phyloP scores from a whole-genome alignment of 2,797 vertebrate genomes.

The Poeciliopsis turneri region DNA sequence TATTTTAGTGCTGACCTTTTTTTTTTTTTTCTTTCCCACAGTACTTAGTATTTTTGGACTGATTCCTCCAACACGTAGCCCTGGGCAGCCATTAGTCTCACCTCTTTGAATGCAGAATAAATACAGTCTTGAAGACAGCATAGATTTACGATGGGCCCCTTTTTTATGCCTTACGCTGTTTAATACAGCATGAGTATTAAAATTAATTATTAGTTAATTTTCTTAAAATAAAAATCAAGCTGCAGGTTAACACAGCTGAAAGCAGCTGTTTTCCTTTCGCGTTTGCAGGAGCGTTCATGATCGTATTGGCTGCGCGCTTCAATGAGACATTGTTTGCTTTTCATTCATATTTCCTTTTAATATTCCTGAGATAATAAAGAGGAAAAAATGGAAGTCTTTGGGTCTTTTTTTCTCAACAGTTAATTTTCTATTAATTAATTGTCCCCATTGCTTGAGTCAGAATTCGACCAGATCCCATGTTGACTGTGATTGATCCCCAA shows the following conservation, averaged over 20 bases:
- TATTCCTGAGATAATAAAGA: neutral
- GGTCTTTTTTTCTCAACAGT: neutral
- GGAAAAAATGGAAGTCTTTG: neutral
- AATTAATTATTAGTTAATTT: constrained; percentile 13
- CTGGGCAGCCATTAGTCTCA: constrained; percentile 40
- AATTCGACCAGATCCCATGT: neutral
- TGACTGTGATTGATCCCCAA: neutral
- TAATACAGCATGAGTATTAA: neutral
- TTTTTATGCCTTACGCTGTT: constrained; percentile 29
- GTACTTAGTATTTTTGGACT: constrained; percentile 24
- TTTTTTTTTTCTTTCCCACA: neutral
- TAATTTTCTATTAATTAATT: neutral
- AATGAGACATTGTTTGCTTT: neutral
- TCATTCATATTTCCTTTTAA: neutral
- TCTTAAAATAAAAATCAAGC: constrained; percentile 1
- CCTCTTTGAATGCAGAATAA: constrained; percentile 29
- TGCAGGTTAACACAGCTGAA: neutral
- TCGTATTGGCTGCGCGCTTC: neutral
- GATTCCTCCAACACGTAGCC: constrained; percentile 28
- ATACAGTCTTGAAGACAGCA: constrained; percentile 34
- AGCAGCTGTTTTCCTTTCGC: neutral
- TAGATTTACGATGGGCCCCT: constrained; percentile 22
- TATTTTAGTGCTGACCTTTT: constrained; percentile 53
- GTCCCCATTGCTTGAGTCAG: neutral
- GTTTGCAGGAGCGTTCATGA: neutral